Evolutionary conservation across 2,797 vertebrate species (phyloP), one percentile per base, ranked within the genome.

Genomic region (Trachurus trachurus): DNA sequence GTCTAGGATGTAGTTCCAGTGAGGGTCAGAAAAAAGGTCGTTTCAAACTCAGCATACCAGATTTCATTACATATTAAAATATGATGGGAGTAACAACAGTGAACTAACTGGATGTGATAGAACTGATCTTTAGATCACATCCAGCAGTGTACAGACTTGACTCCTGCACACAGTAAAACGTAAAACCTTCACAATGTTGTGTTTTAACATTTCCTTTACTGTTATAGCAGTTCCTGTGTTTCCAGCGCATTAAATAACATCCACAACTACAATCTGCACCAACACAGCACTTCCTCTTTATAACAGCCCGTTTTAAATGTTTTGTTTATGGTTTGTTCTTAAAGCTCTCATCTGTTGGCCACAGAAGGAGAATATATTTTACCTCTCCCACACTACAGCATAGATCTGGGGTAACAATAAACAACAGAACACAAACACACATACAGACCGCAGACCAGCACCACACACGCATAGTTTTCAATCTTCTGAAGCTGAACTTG

Each of bases 401-500:
- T 57, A 69, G 49, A 65, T 77, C 61, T 76, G 44, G 57, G 67
- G 58, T 56, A 2, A 49, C 60, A 71, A 67, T 82, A 84, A 88
- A 84, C 81, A 88, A 59, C 40, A 61, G 60, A 62, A 44, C 42
- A 15, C 12, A 39, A 44, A 64, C 31, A 45, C 57, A 44, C 65
- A 62, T 71, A 75, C 37, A 56, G 21, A 74, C 49, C 44, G 26
- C 26, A 26, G 26, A 26, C 26, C 26, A 71, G 34, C 59, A 39
- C 64, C 52, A 71, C 52, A 26, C 11, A 63, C 45, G 54, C 68
- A 66, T 22, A 44, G 58, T 78, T 80, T 67, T 34, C 34, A 7
- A 50, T 76, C 68, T 80, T 79, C 45, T 5, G 71, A 69, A 37
- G 65, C 52, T 64, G 6, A 44, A 31, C 52, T 64, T 84, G 69